Conservation (phyloP, 2,113 vertebrate species). For the Phrynosoma blainvillii region DNA sequence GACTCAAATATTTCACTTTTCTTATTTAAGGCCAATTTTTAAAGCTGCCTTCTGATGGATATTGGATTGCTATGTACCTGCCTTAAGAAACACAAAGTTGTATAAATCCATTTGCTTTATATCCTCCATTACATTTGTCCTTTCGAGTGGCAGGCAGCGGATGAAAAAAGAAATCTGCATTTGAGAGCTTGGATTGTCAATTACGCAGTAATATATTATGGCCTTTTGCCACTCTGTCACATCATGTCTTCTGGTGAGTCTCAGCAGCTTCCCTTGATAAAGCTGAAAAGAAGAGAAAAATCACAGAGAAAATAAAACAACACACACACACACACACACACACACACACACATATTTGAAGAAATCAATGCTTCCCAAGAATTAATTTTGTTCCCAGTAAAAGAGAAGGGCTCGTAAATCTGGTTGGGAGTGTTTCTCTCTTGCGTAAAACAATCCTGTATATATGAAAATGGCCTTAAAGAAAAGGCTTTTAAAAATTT, state of each 20-base stretch:
- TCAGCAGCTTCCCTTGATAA: not conserved
- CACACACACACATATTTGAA: not conserved
- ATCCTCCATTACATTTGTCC: too few species aligned
- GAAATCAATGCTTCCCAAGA: fast-evolving
- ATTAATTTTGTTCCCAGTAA: fast-evolving
- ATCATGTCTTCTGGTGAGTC: not conserved
- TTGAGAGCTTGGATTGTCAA: not conserved
- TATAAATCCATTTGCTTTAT: too few species aligned
- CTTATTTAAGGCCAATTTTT: too few species aligned
- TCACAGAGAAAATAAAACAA: fast-evolving
- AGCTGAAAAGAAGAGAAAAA: not conserved
- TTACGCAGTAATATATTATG: not conserved
- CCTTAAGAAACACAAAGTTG: too few species aligned
- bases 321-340: fast-evolving
- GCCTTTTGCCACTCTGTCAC: too few species aligned
- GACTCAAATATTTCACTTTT: not conserved
- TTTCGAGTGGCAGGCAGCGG: too few species aligned
- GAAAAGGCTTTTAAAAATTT: too few species aligned
- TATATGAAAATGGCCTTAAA: too few species aligned
- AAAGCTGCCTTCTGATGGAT: not conserved
- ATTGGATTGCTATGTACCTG: too few species aligned
- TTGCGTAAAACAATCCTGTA: too few species aligned
- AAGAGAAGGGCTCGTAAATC: too few species aligned
- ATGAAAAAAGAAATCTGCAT: not conserved
- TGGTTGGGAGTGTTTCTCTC: not conserved